Percentiles rank a stretch among this genome's conserved stretches.
phyloP scores from a whole-genome alignment of 2,113 vertebrate species.

The Stomatorhinus ivindoensis region DNA sequence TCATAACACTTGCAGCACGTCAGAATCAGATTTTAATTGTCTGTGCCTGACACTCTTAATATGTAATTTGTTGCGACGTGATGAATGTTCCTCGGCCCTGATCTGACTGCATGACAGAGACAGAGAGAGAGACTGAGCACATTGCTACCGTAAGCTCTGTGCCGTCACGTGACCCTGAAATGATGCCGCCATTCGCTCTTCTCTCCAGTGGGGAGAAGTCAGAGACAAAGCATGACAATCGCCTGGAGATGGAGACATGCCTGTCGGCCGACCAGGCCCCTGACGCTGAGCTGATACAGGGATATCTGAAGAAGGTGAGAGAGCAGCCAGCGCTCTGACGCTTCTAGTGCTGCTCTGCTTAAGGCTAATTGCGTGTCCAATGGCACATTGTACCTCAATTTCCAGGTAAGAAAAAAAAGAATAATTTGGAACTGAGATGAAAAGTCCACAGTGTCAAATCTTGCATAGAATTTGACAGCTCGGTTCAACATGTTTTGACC shows the following conservation, averaged over 20 bases:
- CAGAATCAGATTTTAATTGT: background rate
- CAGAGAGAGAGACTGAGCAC: constrained; percentile 22
- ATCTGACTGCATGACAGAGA: background rate
- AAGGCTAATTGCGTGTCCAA: background rate
- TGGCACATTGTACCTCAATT: background rate
- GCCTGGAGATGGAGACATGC: constrained; percentile 79
- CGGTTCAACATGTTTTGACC: background rate
- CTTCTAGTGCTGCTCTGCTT: background rate
- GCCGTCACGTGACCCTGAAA: background rate
- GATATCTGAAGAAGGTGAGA: constrained; percentile 89
- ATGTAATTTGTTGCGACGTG: background rate
- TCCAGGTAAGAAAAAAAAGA: background rate
- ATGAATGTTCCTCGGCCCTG: background rate
- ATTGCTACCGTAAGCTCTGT: background rate
- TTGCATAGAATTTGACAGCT: constrained; percentile 6
- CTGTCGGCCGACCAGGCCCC: constrained; percentile 70
- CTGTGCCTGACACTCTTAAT: background rate
- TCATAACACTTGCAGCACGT: background rate
- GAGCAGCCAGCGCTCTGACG: background rate
- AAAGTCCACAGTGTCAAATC: background rate
- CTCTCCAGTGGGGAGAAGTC: constrained; percentile 54
- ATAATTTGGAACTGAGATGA: background rate
- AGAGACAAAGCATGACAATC: constrained; percentile 57
- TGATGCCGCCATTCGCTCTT: constrained; percentile 16
- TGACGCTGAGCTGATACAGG: constrained; percentile 78